A percentile compares a stretch with the other conserved stretches of the same genome.
These are phyloP conservation scores for Schrankia costaestrigalis DNA, from an alignment of 2,888 invertebrate genomes.

Conservation along the genomic window DNA sequence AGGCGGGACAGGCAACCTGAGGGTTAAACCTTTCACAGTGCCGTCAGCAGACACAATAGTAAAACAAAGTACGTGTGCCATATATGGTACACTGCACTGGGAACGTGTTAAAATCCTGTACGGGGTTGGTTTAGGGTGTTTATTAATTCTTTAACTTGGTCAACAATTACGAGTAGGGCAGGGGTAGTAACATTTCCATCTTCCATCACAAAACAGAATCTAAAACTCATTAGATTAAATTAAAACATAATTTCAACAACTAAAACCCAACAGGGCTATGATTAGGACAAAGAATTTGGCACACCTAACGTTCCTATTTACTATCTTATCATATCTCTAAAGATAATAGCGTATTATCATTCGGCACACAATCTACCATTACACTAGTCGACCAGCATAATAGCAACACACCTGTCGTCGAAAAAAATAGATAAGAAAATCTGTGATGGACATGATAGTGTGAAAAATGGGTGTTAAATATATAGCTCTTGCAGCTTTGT, in stretches of 20 bases:
- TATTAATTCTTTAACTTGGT: too few relatives aligned
- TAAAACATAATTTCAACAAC: slow-evolving; percentile 25
- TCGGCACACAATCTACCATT: slow-evolving; percentile 60
- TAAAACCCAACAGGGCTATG: slow-evolving; percentile 46
- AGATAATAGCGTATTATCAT: slow-evolving; percentile 74
- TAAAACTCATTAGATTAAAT: slow-evolving; percentile 13
- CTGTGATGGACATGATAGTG: slow-evolving; percentile 47
- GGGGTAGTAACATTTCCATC: too few relatives aligned
- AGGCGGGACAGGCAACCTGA: too few relatives aligned
- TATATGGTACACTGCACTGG: too few relatives aligned
- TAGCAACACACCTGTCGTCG: slow-evolving; percentile 59
- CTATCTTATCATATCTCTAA: slow-evolving; percentile 73
- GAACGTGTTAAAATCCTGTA: too few relatives aligned
- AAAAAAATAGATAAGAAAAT: slow-evolving; percentile 53
- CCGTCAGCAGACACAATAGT: too few relatives aligned
- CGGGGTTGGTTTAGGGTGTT: too few relatives aligned
- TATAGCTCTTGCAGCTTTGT: slow-evolving; percentile 51
- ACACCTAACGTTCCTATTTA: slow-evolving; percentile 76
- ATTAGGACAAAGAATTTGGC: slow-evolving; percentile 79
- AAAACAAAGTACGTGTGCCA: too few relatives aligned
- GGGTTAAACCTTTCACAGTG: too few relatives aligned
- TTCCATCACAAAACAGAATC: neutral
- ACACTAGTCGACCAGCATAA: slow-evolving; percentile 61
- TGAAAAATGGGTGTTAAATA: slow-evolving; percentile 66
- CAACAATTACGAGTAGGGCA: too few relatives aligned